Conservation (phyloP, 2,113 vertebrate species). For the Scatophagus argus region DNA sequence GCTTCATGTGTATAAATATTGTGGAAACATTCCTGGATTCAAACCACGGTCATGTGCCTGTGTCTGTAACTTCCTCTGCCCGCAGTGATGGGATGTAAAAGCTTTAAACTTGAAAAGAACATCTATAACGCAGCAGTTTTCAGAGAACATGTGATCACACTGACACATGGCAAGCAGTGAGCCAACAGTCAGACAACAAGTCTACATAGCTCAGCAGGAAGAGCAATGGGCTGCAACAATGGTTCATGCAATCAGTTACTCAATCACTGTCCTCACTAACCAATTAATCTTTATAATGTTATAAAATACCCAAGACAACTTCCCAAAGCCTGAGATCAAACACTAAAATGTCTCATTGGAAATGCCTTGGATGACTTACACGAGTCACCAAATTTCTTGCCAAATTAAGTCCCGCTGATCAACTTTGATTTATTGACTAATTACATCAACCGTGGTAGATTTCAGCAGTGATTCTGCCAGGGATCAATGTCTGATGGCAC, state of each 20-base stretch:
- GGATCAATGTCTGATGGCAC: not conserved
- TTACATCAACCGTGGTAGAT: not conserved
- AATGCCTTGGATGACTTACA: no score
- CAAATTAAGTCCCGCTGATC: no score
- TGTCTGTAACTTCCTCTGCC: not conserved
- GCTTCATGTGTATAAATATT: not conserved
- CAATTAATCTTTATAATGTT: not conserved
- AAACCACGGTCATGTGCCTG: not conserved
- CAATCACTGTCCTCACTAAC: not conserved
- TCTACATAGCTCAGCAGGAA: not conserved
- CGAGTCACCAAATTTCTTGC: no score
- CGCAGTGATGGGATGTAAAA: constrained; percentile 7
- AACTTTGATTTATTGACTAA: no score
- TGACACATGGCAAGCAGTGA: constrained; percentile 10
- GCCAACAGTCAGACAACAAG: not conserved
- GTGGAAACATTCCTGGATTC: not conserved
- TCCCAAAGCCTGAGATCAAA: not conserved
- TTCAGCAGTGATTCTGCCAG: not conserved
- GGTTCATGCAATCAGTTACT: not conserved
- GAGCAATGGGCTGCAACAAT: not conserved
- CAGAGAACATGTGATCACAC: constrained; percentile 13
- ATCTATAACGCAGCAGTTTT: not conserved
- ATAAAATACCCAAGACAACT: not conserved
- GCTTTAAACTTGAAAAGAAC: not conserved
- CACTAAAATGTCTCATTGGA: not conserved